Evolutionary conservation across 1,140 invertebrate genomes (phyloP), one percentile per base, ranked within the genome.

Genomic region (Macrobrachium rosenbergii): DNA sequence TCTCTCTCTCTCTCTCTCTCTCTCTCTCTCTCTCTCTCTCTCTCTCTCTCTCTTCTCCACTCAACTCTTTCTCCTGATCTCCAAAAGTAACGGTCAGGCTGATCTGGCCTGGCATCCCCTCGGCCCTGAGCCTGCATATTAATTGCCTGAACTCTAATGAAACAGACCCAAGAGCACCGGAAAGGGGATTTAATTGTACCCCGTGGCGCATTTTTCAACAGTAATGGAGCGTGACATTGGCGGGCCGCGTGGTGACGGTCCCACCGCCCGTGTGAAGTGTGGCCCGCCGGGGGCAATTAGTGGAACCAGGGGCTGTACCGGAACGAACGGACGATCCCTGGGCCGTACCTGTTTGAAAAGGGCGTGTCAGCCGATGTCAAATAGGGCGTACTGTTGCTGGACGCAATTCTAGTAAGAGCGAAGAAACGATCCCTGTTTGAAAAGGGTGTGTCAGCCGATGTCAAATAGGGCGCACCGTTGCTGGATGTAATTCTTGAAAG

Each of bases 131-230:
- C 82, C 43, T 83, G 59, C 82, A 83, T 83, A 83, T 83, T 83
- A 83, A 85, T 85, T 85, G 83, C 37, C 75, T 85, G 75, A 85
- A 85, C 75, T n/a, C 73, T 85, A 85, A 85, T 79, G 83, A 85
- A 85, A 85, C 75, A 60, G 83, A 69, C 11, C 83, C 45, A 79
- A 85, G 75, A 76, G 75, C 62, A 64, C 62, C 59, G 83, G 76
- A 64, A 75, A 85, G 75, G 37, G 83, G 75, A 79, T 85, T 79
- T 85, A 85, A 85, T 85, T 85, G 83, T 79, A 85, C 82, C 82
- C 83, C 12, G 21, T 60, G 76, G 75, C 43, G 75, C 43, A 78
- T 77, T 83, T 83, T 83, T 83, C 82, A 77, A 14, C 58, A 14
- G 60, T 72, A 80, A 86, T 67, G 84, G 84, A 73, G 63, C 63